Evolutionary conservation across 1,140 invertebrate species (phyloP).

Genomic region (Drosophila chauvacae): DNA sequence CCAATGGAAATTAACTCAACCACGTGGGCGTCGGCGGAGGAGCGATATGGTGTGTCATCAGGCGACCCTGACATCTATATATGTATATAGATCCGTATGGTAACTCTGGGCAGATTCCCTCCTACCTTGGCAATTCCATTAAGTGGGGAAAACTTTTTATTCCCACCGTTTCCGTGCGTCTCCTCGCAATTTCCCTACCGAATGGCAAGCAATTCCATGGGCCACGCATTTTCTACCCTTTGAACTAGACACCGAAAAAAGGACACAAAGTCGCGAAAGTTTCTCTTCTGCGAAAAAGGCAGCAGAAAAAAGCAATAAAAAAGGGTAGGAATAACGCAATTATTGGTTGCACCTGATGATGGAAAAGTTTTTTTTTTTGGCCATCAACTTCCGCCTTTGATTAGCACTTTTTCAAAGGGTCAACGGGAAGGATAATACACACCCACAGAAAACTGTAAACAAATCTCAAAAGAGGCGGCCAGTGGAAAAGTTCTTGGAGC

Average conservation of each 20-base stretch:
- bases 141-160: conserved; percentile 35
- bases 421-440: background rate
- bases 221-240: conserved; percentile 15
- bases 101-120: background rate
- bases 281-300: background rate
- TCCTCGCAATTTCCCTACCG: conserved; percentile 13
- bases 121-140: conserved; percentile 33
- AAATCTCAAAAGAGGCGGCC: conserved; percentile 17
- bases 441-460: conserved; percentile 29
- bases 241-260: conserved; percentile 21
- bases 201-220: conserved; percentile 31
- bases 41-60: background rate
- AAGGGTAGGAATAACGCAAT: conserved; percentile 38
- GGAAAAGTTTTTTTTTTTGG: conserved; percentile 17
- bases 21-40: background rate
- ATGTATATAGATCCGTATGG: background rate
- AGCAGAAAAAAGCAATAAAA: background rate
- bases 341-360: conserved; percentile 44
- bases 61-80: background rate
- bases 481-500: conserved; percentile 15
- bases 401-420: conserved; percentile 36
- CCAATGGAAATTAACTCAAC: conserved; percentile 37
- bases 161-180: background rate
- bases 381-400: conserved; percentile 18
- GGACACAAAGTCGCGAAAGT: conserved; percentile 11